Conservation (phyloP, 53 echinoderm and acorn worm species). For the Temnopleurus reevesii region DNA sequence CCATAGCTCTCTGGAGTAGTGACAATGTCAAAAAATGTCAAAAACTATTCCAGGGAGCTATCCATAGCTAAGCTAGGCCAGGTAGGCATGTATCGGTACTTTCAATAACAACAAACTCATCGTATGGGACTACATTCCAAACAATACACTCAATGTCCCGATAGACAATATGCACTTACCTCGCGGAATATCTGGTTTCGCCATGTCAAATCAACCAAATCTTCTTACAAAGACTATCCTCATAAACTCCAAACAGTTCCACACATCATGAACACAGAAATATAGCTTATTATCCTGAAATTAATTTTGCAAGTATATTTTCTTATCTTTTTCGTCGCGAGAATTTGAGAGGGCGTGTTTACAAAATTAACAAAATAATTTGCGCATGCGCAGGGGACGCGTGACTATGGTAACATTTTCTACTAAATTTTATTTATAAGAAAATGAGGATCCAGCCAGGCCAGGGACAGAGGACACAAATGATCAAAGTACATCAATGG, state of each 20-base stretch:
- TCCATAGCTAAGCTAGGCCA: no score
- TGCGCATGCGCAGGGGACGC: slow-evolving; percentile 25
- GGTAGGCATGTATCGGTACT: no score
- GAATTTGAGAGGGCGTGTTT: not conserved
- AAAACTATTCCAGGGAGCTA: no score
- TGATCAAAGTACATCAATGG: no score
- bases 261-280: no score
- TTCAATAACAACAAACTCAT: not conserved
- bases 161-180: not conserved
- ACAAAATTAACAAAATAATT: not conserved
- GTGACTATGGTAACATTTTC: slow-evolving; percentile 22
- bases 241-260: no score
- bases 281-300: not conserved
- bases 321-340: not conserved
- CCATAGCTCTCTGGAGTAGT: no score
- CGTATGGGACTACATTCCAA: not conserved
- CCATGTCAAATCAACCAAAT: not conserved
- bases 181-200: not conserved
- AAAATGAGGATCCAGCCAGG: not conserved
- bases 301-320: not conserved
- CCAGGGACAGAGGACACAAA: not conserved
- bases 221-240: not conserved
- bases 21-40: no score
- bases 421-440: not conserved
- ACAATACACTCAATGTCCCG: not conserved